Conservation (phyloP, 2,113 vertebrate species). For the Hyaena hyaena region DNA sequence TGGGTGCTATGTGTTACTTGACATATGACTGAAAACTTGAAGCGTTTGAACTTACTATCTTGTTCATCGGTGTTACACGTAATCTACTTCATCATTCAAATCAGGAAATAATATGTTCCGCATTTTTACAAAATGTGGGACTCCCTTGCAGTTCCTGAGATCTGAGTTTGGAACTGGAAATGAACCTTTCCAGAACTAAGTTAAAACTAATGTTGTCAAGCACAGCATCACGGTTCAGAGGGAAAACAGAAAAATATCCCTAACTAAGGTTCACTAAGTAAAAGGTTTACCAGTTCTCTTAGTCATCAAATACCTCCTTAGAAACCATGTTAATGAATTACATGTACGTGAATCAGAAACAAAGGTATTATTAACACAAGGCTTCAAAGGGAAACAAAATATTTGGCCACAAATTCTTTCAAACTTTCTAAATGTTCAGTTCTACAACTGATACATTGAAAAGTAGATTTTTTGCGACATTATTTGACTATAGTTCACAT, state of each 20-base stretch:
- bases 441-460: neutral
- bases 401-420: neutral
- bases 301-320: conserved; percentile 50
- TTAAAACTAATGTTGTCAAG: conserved; percentile 77
- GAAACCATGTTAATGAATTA: conserved; percentile 55
- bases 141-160: conserved; percentile 61
- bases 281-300: conserved; percentile 51
- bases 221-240: conserved; percentile 59
- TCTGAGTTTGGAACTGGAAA: conserved; percentile 74
- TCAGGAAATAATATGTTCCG: conserved; percentile 73
- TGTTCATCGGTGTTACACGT: conserved; percentile 67
- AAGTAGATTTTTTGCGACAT: neutral
- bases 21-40: neutral
- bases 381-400: conserved; percentile 56
- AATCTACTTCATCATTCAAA: conserved; percentile 71
- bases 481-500: neutral
- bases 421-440: conserved; percentile 53
- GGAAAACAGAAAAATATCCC: conserved; percentile 51
- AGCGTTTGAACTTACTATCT: conserved; percentile 70
- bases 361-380: conserved; percentile 34
- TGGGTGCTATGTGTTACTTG: conserved; percentile 35
- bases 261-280: conserved; percentile 52
- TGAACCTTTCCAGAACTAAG: conserved; percentile 81
- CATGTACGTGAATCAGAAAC: conserved; percentile 63
- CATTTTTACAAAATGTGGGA: conserved; percentile 71